A percentile compares a stretch with the other conserved stretches of the same genome.
Conservation (phyloP, 2,888 invertebrate genomes). For the Noctua fimbriata region DNA sequence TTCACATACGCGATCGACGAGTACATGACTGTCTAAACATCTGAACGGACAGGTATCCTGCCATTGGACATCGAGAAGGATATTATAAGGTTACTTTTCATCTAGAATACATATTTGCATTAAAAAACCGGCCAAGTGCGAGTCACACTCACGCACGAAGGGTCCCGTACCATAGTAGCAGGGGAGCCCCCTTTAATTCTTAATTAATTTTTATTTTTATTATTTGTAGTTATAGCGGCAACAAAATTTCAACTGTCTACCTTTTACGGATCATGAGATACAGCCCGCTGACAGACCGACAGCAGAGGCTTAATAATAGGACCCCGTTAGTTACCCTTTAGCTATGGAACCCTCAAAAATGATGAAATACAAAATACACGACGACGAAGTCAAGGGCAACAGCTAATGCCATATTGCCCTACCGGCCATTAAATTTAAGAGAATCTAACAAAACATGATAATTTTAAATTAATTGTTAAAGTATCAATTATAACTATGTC, state of each 20-base stretch:
- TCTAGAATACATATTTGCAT: not conserved
- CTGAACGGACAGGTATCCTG: not conserved
- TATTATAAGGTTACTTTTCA: not conserved
- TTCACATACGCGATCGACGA: not conserved
- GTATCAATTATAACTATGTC: constrained; percentile 62
- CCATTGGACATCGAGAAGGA: not conserved
- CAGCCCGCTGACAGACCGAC: no score
- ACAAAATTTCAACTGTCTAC: no score
- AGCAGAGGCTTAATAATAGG: no score
- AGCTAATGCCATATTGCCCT: not conserved
- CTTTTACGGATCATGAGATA: no score
- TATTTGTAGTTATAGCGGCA: no score
- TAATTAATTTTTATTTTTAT: no score
- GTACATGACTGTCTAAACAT: not conserved
- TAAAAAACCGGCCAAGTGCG: no score
- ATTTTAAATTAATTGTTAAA: constrained; percentile 12
- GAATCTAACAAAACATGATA: not conserved
- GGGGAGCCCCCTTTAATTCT: no score
- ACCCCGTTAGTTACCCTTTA: no score
- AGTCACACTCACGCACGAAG: no score
- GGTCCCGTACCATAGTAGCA: no score
- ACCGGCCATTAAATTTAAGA: not conserved
- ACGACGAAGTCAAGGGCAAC: not conserved
- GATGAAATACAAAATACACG: not conserved
- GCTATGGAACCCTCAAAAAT: no score